phyloP scores from a whole-genome alignment of 2,888 invertebrate genomes.

The Zelleria hepariella region DNA sequence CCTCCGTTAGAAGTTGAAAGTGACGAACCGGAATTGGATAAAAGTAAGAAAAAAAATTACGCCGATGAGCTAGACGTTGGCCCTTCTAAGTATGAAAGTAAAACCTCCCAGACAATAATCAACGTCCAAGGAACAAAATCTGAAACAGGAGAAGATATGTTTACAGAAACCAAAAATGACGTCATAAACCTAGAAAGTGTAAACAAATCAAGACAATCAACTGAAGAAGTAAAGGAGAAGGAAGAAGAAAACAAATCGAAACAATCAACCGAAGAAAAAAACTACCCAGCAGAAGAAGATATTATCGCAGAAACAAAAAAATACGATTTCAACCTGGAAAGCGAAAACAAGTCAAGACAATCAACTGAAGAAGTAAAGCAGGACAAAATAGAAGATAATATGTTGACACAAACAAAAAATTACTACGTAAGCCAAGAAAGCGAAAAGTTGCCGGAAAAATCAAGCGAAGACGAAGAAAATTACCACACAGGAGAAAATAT shows the following conservation, averaged over 20 bases:
- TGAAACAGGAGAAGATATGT: neutral
- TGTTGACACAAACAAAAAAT: too few species aligned
- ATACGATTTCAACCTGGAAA: too few species aligned
- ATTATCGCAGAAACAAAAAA: too few species aligned
- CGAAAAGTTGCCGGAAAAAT: too few species aligned
- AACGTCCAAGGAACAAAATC: neutral
- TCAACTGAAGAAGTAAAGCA: too few species aligned
- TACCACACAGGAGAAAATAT: too few species aligned
- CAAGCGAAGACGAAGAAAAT: too few species aligned
- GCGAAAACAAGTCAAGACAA: too few species aligned
- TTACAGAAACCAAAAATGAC: neutral
- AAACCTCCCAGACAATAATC: neutral
- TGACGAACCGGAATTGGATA: neutral
- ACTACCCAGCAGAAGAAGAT: too few species aligned
- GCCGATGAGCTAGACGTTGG: neutral
- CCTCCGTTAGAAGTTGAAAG: neutral
- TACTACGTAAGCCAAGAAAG: too few species aligned
- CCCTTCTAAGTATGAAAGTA: neutral
- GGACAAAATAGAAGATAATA: too few species aligned
- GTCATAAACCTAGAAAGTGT: neutral
- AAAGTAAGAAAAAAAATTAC: neutral
- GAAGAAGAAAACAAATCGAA: neutral
- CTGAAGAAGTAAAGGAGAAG: neutral
- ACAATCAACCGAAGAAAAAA: neutral
- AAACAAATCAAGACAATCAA: neutral